phyloP scores from a whole-genome alignment of 35 echinoderm and acorn worm genomes.

The Heliocidaris erythrogramma region DNA sequence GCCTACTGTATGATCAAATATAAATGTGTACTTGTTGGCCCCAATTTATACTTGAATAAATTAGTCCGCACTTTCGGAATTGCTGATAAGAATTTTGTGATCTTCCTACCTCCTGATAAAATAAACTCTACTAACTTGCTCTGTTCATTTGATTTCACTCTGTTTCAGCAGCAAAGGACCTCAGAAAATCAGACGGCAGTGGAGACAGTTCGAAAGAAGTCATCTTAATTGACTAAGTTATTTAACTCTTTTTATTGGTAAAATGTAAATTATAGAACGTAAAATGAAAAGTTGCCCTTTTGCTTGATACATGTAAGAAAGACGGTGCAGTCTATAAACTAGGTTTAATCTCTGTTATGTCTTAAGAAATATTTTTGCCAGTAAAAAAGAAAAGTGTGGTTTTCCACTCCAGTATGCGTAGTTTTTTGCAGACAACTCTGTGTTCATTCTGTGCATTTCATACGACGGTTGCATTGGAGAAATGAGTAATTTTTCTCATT shows the following conservation, averaged over 20 bases:
- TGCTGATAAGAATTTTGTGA: neutral
- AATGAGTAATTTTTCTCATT: no score
- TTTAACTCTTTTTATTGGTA: neutral
- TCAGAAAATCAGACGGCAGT: neutral
- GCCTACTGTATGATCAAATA: no score
- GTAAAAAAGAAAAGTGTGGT: neutral
- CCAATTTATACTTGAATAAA: no score
- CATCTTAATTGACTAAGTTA: constrained; percentile 32
- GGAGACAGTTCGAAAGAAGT: constrained; percentile 33
- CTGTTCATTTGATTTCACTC: neutral
- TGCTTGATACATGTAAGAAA: neutral
- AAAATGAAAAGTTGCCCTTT: neutral
- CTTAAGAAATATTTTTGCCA: neutral
- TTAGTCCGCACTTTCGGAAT: no score
- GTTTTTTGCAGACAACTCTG: neutral
- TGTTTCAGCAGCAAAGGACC: constrained; percentile 12
- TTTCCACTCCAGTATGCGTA: neutral
- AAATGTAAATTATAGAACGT: neutral
- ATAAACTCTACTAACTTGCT: neutral
- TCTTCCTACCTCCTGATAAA: neutral
- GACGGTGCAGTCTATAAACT: neutral
- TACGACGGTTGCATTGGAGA: neutral
- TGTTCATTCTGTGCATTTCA: neutral
- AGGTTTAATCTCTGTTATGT: neutral
- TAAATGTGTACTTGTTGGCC: no score